Evolutionary conservation across 30 jellyfish, hydroid and myxozoan species (phyloP).

Genomic region (Aurelia sp.): DNA sequence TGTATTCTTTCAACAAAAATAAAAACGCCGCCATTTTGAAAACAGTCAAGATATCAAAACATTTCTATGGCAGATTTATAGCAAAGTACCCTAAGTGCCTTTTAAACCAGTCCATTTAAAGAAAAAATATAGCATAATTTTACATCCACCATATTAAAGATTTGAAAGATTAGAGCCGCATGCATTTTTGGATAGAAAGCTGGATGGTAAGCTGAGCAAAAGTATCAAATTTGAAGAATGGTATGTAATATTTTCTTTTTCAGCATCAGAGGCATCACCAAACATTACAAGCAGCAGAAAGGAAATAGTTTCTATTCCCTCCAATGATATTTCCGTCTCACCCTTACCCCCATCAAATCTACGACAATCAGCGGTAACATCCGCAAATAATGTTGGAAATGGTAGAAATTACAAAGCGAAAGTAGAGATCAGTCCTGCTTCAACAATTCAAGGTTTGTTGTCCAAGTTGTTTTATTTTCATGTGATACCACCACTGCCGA

Average conservation of each 20-base stretch:
- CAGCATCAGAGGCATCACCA: constrained; percentile 66
- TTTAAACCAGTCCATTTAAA: too few species aligned
- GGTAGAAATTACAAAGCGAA: constrained; percentile 65
- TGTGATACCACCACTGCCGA: neutral
- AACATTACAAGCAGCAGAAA: constrained; percentile 14
- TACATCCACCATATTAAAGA: too few species aligned
- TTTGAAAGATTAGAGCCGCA: too few species aligned
- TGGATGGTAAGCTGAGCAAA: too few species aligned
- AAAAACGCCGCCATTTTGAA: too few species aligned
- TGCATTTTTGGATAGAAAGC: too few species aligned
- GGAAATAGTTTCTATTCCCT: neutral
- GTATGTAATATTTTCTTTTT: neutral
- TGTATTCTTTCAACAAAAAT: too few species aligned
- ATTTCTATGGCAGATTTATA: too few species aligned
- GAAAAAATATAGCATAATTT: too few species aligned
- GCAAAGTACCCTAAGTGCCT: too few species aligned
- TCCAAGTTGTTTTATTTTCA: neutral
- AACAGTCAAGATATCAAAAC: too few species aligned
- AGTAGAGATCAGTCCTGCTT: constrained; percentile 23
- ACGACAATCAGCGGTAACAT: constrained; percentile 59
- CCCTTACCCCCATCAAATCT: constrained; percentile 54
- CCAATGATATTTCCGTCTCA: constrained; percentile 13
- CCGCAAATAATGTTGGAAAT: constrained; percentile 5
- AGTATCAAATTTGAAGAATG: too few species aligned
- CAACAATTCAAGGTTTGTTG: constrained; percentile 19